Evolutionary conservation across 2,797 vertebrate genomes (phyloP).

Genomic region (Lepidocolaptes lacrymiger): DNA sequence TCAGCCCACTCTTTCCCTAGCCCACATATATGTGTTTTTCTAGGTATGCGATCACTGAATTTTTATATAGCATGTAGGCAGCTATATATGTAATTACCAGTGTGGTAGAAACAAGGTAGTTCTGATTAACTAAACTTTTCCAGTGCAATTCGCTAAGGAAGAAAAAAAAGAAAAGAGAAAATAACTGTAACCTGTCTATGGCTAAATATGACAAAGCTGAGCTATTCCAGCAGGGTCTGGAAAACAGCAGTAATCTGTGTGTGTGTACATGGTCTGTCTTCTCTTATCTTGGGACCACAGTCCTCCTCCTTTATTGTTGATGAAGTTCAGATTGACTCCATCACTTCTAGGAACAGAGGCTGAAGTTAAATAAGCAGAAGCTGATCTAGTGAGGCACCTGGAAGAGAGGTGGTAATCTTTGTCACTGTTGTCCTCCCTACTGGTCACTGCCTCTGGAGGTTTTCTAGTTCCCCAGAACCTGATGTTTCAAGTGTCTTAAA

Average conservation of each 20-base stretch:
- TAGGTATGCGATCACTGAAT: conserved; percentile 25
- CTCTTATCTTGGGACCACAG: not conserved
- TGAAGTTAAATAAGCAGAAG: not conserved
- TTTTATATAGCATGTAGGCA: conserved; percentile 49
- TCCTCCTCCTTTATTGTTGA: not conserved
- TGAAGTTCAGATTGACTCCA: not conserved
- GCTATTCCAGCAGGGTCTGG: not conserved
- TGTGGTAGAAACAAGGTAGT: not conserved
- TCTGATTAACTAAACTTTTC: conserved; percentile 20
- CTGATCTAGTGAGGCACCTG: not conserved
- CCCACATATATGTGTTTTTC: conserved; percentile 41
- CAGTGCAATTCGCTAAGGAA: not conserved
- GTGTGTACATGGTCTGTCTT: not conserved
- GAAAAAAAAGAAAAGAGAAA: not conserved
- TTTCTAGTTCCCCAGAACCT: not conserved
- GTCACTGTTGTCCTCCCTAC: not conserved
- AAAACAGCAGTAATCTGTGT: not conserved
- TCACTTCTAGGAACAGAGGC: not conserved
- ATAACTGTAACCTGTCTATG: not conserved
- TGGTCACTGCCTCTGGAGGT: not conserved
- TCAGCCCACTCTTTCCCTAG: conserved; percentile 22
- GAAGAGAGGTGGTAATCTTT: not conserved
- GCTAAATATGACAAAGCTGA: not conserved
- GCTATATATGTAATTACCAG: conserved; percentile 18
- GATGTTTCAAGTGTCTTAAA: not conserved